Evolutionary conservation across 2,113 vertebrate genomes (phyloP), one percentile per base, ranked within the genome.

Genomic region (Eudyptes chrysolophus): DNA sequence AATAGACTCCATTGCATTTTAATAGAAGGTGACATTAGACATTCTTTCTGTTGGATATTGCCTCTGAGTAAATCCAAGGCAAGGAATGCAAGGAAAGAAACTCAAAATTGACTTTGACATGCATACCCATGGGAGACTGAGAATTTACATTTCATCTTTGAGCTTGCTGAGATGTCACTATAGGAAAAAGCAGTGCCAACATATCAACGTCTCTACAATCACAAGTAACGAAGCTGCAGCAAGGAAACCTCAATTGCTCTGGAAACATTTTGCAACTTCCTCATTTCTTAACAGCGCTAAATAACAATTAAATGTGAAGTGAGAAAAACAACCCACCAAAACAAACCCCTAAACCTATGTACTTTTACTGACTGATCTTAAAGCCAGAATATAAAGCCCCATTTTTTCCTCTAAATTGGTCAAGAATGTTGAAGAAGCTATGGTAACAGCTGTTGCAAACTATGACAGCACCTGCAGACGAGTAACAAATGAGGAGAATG

Each of bases 71-170:
- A 95, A 92, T 84, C n/a, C 1, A 42, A 96, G 68, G 64, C 44
- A 89, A 81, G 52, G 68, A 95, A 81, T 29, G 65, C 77, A 92
- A 62, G 46, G 75, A 88, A 91, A 95, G 94, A 95, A 97, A 96
- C 80, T 97, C 94, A 97, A 95, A 95, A 97, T 96, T 97, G 95
- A 95, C 91, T 97, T 96, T 97, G 95, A 97, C 91, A 81, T 58
- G 75, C 30, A 40, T 40, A 52, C 88, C 94, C 94, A 30, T 89
- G 84, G 93, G 87, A 92, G 51, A 91, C 49, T 30, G 54, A 89
- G 58, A 88, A 97, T 89, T 88, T 86, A 90, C 82, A 96, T 92
- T 95, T 95, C 77, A 95, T 97, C 82, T 97, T 85, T 69, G 54
- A 77, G 93, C 62, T 81, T 84, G 54, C 64, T 89, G 87, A 96